Evolutionary conservation across 2,113 vertebrate genomes (phyloP).

Genomic region (Collichthys lucidus): DNA sequence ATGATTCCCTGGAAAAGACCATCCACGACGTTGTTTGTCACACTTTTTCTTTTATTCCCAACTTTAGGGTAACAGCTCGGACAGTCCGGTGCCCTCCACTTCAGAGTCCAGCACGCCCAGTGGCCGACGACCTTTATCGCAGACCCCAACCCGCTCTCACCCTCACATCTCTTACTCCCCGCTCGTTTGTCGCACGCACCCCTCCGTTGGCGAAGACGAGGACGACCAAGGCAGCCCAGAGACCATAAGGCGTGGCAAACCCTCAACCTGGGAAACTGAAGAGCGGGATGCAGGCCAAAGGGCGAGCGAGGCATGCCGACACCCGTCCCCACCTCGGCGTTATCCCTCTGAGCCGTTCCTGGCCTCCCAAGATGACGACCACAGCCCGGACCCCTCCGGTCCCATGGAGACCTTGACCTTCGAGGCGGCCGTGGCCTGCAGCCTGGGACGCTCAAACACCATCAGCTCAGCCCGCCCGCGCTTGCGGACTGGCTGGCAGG

Average conservation of each 20-base stretch:
- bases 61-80: slow-evolving; percentile 92
- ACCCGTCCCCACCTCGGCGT: slow-evolving; percentile 87
- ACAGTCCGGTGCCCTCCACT: slow-evolving; percentile 95
- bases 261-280: slow-evolving; percentile 58
- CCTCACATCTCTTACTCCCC: slow-evolving; percentile 96
- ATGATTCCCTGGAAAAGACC: not conserved
- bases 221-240: slow-evolving; percentile 78
- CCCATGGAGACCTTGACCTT: slow-evolving; percentile 98
- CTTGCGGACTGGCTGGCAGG: slow-evolving; percentile 93
- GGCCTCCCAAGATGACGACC: slow-evolving; percentile 92
- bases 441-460: slow-evolving; percentile 95
- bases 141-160: slow-evolving; percentile 90
- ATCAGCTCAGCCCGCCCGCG: slow-evolving; percentile 89
- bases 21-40: not conserved
- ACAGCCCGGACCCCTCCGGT: slow-evolving; percentile 92
- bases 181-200: slow-evolving; percentile 87
- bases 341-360: slow-evolving; percentile 97
- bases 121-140: slow-evolving; percentile 90
- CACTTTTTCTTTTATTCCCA: not conserved
- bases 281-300: slow-evolving; percentile 51
- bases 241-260: slow-evolving; percentile 62
- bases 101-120: slow-evolving; percentile 98
- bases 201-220: slow-evolving; percentile 80
- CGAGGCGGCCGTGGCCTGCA: slow-evolving; percentile 95
- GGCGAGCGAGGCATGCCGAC: slow-evolving; percentile 38